Evolutionary conservation across 2,113 vertebrate genomes (phyloP), one percentile per base, ranked within the genome.

Genomic region (Dissostichus mawsoni): DNA sequence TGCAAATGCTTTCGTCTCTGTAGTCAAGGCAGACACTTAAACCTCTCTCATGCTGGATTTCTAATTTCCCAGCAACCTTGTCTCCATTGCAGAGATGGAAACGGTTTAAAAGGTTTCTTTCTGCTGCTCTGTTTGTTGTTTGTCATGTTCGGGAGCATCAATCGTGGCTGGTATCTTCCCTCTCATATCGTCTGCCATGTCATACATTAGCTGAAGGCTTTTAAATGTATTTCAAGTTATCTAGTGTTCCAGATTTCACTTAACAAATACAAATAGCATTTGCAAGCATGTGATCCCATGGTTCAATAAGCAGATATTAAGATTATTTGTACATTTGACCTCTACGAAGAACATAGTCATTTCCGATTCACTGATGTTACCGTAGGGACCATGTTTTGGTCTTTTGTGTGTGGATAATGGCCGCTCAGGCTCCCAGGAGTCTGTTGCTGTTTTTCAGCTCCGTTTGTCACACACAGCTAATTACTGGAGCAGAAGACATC

Each of bases 381-480:
- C 69, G 25, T 66, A 61, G 57, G 67, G 44, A 52, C 58, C 70
- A 41, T 5, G 20, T 64, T 25, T 69, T 55, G 18, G 20, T 62
- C 45, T 72, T 64, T 36, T 75, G 25, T 65, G 68, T 76, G 29
- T 76, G 73, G 33, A 80, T 80, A 23, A 51, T 18, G 51, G 58
- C 67, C 0, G 4, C 52, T 76, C 56, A 66, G 66, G 51, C 76
- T 71, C 71, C 36, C 23, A 68, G 69, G 64, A 74, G 74, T 73
- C 72, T 5, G 33, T 59, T 71, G 59, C 71, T 76, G 62, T 81
- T 81, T 80, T 86, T 75, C 84, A 78, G 73, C 74, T 88, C 73
- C 52, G 80, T 87, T 81, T 85, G 67, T 80, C 80, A 83, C 70
- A 85, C 78, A 85, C 61, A 44, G 56, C 44, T 84, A 87, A 89